These are phyloP conservation scores for Meriones psammophilus DNA, from an alignment of 2,797 vertebrate genomes.

Conservation along the genomic window DNA sequence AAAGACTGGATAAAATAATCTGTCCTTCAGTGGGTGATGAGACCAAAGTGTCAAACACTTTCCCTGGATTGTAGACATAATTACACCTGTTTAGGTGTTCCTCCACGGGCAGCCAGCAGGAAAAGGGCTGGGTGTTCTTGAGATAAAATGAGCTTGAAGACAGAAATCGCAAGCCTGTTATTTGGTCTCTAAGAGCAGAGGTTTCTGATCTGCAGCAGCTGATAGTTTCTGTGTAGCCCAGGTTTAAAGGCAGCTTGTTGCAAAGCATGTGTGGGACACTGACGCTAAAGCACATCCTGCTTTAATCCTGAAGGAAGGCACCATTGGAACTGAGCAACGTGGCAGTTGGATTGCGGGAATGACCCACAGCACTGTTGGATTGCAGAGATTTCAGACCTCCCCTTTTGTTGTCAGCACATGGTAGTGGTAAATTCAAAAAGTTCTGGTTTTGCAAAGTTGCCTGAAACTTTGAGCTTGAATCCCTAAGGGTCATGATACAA, in stretches of 20 bases:
- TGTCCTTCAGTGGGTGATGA: conserved; percentile 22
- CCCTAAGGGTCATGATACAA: neutral
- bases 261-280: too few species aligned
- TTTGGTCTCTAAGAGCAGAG: neutral
- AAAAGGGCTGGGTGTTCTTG: neutral
- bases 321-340: neutral
- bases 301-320: neutral
- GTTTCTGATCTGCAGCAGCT: neutral
- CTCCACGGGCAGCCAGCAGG: neutral
- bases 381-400: neutral
- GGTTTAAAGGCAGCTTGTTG: neutral
- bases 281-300: neutral
- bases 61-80: conserved; percentile 59
- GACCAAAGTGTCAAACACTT: neutral
- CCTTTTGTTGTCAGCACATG: neutral
- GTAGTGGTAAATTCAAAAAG: neutral
- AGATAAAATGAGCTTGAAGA: conserved; percentile 61
- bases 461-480: neutral
- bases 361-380: neutral
- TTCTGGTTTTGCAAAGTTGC: neutral
- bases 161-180: neutral
- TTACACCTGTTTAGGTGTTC: conserved; percentile 47
- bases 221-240: neutral
- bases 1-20: conserved; percentile 15
- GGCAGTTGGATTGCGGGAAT: neutral